Conservation (phyloP, 2,113 vertebrate species). For the Paraplagusia blochii region DNA sequence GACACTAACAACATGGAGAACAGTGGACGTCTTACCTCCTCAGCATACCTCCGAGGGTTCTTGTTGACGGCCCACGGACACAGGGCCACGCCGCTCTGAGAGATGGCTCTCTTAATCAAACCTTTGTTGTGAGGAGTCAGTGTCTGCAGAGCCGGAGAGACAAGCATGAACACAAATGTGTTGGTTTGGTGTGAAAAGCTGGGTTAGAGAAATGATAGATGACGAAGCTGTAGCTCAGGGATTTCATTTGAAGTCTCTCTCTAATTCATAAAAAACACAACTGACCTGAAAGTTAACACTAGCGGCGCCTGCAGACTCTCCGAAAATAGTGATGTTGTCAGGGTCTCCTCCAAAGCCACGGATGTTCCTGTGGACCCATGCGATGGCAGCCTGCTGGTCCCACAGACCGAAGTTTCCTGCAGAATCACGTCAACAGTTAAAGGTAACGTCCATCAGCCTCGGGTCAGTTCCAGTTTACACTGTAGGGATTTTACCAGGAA, state of each 20-base stretch:
- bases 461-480: too few relatives aligned
- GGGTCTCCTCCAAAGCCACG: constrained; percentile 88
- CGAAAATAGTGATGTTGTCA: constrained; percentile 88
- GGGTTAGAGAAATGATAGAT: background rate
- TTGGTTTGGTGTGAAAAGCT: background rate
- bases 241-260: background rate
- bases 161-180: background rate
- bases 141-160: constrained; percentile 60
- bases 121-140: constrained; percentile 88
- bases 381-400: constrained; percentile 93
- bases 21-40: constrained; percentile 65
- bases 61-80: constrained; percentile 85
- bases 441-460: constrained; percentile 21
- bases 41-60: constrained; percentile 78
- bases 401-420: constrained; percentile 91
- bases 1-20: background rate
- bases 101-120: constrained; percentile 86
- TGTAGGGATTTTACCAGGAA: constrained; percentile 47
- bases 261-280: background rate
- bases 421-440: constrained; percentile 31
- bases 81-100: constrained; percentile 85
- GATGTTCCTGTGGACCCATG: constrained; percentile 96
- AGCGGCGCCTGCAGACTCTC: constrained; percentile 87
- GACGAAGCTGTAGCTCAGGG: too few relatives aligned
- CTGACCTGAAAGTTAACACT: constrained; percentile 83